phyloP scores from a whole-genome alignment of 2,888 invertebrate genomes.

The Drosophila meridiana region DNA sequence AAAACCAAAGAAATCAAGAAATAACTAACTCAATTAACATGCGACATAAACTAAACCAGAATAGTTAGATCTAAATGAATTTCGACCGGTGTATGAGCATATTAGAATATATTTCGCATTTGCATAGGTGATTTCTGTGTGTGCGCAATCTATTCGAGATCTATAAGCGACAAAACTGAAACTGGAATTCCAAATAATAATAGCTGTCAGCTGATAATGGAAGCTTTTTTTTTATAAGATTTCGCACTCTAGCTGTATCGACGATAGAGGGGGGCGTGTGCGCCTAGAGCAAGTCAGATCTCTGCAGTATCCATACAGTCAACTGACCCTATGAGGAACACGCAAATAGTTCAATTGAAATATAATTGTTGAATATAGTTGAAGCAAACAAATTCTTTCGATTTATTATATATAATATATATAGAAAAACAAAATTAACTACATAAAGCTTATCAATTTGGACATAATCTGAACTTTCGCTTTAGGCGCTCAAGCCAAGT shows the following conservation, averaged over 20 bases:
- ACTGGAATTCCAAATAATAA: constrained; percentile 22
- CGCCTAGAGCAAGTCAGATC: background rate
- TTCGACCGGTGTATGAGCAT: constrained; percentile 12
- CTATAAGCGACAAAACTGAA: constrained; percentile 30
- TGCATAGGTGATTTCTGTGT: constrained; percentile 7
- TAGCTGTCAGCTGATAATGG: constrained; percentile 21
- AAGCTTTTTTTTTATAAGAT: background rate
- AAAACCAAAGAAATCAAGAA: background rate
- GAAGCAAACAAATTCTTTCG: background rate
- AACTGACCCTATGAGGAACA: background rate
- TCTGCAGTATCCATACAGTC: too few relatives aligned
- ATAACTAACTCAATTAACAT: constrained; percentile 12
- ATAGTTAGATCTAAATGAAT: background rate
- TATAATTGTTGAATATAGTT: background rate
- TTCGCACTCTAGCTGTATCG: background rate
- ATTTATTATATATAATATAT: background rate
- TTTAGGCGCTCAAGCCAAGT: background rate
- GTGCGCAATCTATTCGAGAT: background rate
- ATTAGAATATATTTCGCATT: constrained; percentile 23
- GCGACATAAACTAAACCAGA: background rate
- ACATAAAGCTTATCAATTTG: background rate
- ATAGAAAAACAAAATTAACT: background rate
- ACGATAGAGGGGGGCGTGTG: background rate
- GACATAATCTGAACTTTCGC: background rate
- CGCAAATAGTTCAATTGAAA: background rate